These are phyloP conservation scores for Timema podura DNA, from an alignment of 2,888 invertebrate species.

Conservation along the genomic window DNA sequence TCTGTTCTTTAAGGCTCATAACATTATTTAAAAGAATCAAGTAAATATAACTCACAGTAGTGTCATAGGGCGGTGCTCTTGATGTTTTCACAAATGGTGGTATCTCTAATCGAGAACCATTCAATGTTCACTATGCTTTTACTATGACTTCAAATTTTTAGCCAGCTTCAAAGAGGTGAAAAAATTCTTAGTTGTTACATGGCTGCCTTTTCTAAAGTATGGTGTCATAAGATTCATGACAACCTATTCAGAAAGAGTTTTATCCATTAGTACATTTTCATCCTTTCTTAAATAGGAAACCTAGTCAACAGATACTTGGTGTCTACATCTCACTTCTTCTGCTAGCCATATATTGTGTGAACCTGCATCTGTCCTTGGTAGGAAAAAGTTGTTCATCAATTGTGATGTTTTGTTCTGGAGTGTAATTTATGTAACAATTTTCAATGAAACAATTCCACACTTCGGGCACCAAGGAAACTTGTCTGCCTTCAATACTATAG, in stretches of 20 bases:
- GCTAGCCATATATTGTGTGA: conserved; percentile 37
- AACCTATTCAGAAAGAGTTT: conserved; percentile 34
- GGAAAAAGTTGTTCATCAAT: conserved; percentile 15
- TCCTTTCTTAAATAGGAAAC: conserved; percentile 36
- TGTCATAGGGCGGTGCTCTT: conserved; percentile 4
- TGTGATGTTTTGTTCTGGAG: conserved; percentile 9
- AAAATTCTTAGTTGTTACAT: conserved; percentile 32
- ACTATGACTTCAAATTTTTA: conserved; percentile 3
- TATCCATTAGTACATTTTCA: conserved; percentile 30
- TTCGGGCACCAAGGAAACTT: conserved; percentile 11
- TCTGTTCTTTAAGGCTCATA: no score
- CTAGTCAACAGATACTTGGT: conserved; percentile 34
- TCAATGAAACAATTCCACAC: conserved; percentile 13
- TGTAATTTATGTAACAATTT: not conserved
- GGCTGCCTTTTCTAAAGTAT: conserved; percentile 33
- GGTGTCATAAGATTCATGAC: conserved; percentile 35
- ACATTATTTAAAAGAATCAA: no score
- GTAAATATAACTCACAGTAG: not conserved
- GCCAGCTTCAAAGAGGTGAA: conserved; percentile 16
- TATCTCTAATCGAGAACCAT: not conserved
- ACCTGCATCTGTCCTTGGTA: not conserved
- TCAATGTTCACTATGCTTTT: conserved; percentile 9
- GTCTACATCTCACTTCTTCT: conserved; percentile 29
- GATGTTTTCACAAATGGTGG: conserved; percentile 9
- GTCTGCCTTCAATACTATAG: conserved; percentile 6